Evolutionary conservation across 2,888 invertebrate species (phyloP).

Genomic region (Dimorphilus gyrociliatus): DNA sequence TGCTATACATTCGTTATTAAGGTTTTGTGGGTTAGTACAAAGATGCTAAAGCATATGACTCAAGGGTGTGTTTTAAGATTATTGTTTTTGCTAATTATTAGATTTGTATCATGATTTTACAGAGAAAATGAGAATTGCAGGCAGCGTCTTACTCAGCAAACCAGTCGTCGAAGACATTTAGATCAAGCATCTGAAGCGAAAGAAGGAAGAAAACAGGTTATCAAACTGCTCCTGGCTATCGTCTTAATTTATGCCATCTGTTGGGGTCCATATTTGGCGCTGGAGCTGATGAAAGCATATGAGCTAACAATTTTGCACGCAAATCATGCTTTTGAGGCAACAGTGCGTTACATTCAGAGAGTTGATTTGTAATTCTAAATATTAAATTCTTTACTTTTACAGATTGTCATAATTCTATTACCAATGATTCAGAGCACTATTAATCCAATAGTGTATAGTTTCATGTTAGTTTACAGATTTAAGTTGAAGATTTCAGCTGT

Average conservation of each 20-base stretch:
- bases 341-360: too few relatives aligned
- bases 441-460: slow-evolving; percentile 26
- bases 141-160: too few relatives aligned
- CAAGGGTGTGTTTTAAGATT: not conserved
- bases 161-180: too few relatives aligned
- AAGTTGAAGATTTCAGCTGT: too few relatives aligned
- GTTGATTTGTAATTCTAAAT: slow-evolving; percentile 1
- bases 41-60: slow-evolving; percentile 31
- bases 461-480: too few relatives aligned
- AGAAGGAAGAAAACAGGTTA: slow-evolving; percentile 35
- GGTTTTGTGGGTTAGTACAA: slow-evolving; percentile 38
- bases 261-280: slow-evolving; percentile 42
- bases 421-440: slow-evolving; percentile 24
- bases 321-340: too few relatives aligned
- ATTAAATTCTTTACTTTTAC: slow-evolving; percentile 4
- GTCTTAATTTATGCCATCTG: slow-evolving; percentile 40
- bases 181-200: too few relatives aligned
- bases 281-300: slow-evolving; percentile 35
- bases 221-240: slow-evolving; percentile 42
- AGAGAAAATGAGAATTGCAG: not conserved
- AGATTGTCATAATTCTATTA: slow-evolving; percentile 19
- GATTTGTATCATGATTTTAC: not conserved
- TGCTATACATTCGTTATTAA: slow-evolving; percentile 38
- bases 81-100: too few relatives aligned
- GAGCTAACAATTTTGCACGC: slow-evolving; percentile 15